Evolutionary conservation across 2,888 invertebrate genomes (phyloP).

Genomic region (Trypoxylon attenuatum): DNA sequence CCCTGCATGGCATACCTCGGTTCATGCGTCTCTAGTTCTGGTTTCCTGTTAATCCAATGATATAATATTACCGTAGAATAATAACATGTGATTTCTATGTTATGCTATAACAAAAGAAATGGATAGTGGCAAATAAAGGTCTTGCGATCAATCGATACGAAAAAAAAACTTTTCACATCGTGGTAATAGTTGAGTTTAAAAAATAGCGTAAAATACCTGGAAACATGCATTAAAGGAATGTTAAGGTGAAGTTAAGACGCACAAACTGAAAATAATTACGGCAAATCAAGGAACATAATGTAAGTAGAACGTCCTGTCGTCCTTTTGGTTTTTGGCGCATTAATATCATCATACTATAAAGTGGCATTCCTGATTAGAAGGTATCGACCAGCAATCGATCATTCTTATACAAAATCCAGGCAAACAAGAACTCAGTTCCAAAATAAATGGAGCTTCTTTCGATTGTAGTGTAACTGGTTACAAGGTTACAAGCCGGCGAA

Average conservation of each 20-base stretch:
- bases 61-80: conserved; percentile 68
- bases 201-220: conserved; percentile 67
- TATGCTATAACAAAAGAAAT: conserved; percentile 59
- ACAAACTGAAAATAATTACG: conserved; percentile 52
- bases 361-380: conserved; percentile 10
- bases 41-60: conserved; percentile 73
- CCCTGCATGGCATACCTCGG: conserved; percentile 73
- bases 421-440: background rate
- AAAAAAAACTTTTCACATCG: conserved; percentile 45
- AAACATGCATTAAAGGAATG: conserved; percentile 69
- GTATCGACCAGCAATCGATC: background rate
- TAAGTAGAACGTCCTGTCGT: conserved; percentile 28
- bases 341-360: conserved; percentile 33
- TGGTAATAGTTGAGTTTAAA: conserved; percentile 51
- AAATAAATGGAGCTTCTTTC: background rate
- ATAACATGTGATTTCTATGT: conserved; percentile 58
- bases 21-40: conserved; percentile 73
- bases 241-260: conserved; percentile 46
- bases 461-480: background rate
- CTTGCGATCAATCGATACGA: conserved; percentile 3
- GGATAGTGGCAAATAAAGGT: conserved; percentile 55
- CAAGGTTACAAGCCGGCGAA: background rate
- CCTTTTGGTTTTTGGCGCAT: conserved; percentile 16
- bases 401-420: background rate
- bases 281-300: conserved; percentile 48